Evolutionary conservation across 2,113 vertebrate species (phyloP).

Genomic region (Ictidomys tridecemlineatus): DNA sequence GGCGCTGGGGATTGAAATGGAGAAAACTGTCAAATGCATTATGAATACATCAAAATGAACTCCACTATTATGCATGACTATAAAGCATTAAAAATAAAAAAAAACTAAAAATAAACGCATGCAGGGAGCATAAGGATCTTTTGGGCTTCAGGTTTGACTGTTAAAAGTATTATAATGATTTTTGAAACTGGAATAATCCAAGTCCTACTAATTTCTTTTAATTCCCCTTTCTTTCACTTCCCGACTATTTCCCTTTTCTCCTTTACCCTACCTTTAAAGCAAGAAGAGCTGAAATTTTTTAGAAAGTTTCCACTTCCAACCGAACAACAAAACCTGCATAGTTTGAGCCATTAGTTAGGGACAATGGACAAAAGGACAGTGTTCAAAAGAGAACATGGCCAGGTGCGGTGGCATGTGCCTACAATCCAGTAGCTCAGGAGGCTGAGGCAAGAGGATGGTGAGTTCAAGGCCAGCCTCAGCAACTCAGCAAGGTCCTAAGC

Average conservation of each 20-base stretch:
- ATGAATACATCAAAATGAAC: no score
- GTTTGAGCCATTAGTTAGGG: not conserved
- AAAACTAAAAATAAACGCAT: not conserved
- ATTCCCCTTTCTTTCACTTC: not conserved
- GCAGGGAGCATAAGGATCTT: not conserved
- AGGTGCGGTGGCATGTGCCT: no score
- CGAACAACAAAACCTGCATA: not conserved
- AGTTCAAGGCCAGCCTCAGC: no score
- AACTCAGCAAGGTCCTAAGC: no score
- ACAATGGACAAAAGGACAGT: not conserved
- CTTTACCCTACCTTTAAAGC: not conserved
- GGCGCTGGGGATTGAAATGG: no score
- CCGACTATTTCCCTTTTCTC: not conserved
- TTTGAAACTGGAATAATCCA: not conserved
- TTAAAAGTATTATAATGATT: not conserved
- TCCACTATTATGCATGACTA: not conserved
- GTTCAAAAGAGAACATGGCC: not conserved
- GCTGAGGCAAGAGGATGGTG: no score
- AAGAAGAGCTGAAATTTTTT: conserved; percentile 29
- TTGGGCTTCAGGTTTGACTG: not conserved
- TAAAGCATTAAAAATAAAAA: not conserved
- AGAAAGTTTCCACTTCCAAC: not conserved
- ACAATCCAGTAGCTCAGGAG: no score
- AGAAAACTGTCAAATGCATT: no score
- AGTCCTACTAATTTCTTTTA: not conserved